phyloP scores from a whole-genome alignment of 2,888 invertebrate species.

The Drosophila subquinaria region DNA sequence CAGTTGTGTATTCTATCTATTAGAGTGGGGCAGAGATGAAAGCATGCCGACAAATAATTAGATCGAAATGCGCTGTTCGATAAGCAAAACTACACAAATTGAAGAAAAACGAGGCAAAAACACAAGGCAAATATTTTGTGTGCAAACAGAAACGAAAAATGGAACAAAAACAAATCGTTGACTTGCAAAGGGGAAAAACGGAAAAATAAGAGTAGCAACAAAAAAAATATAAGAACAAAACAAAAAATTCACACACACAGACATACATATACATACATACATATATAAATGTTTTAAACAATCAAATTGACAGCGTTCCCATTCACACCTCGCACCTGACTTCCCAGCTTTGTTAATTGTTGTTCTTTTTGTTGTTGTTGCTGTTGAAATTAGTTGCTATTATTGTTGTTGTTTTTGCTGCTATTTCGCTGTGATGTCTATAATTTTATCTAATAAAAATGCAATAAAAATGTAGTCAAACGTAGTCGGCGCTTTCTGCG shows the following conservation, averaged over 20 bases:
- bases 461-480: conserved; percentile 63
- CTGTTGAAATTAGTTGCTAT: conserved; percentile 11
- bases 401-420: conserved; percentile 31
- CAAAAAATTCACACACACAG: neutral
- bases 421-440: conserved; percentile 53
- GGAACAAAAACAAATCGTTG: conserved; percentile 14
- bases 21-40: conserved; percentile 42
- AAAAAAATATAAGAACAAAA: conserved; percentile 13
- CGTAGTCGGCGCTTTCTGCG: conserved; percentile 42
- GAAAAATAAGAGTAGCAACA: neutral
- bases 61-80: conserved; percentile 54
- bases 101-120: conserved; percentile 23
- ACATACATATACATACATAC: too few species aligned
- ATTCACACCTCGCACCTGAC: conserved; percentile 53
- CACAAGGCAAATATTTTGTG: conserved; percentile 35
- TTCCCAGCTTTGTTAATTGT: conserved; percentile 32
- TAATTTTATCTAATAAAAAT: conserved; percentile 75
- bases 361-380: conserved; percentile 35
- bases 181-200: neutral
- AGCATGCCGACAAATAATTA: conserved; percentile 61
- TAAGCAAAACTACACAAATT: conserved; percentile 37
- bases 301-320: conserved; percentile 59
- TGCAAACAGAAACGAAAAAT: conserved; percentile 22
- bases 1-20: conserved; percentile 31
- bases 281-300: conserved; percentile 35